These are phyloP conservation scores for Onthophagus sagittarius DNA, from an alignment of 2,888 invertebrate genomes.

Conservation along the genomic window DNA sequence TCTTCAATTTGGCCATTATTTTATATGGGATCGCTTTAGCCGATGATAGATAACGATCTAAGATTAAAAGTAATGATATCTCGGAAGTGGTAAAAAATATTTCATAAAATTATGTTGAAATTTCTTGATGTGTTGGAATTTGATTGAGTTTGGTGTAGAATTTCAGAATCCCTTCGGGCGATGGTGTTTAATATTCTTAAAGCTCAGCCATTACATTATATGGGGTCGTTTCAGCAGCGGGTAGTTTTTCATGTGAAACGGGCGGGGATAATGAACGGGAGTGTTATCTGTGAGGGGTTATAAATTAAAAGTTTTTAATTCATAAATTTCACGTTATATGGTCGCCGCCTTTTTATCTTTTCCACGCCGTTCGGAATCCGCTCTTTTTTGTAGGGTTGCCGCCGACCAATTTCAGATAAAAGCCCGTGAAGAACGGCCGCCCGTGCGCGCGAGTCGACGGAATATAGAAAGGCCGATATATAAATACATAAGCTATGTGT, in stretches of 20 bases:
- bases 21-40: no score
- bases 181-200: not conserved
- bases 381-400: constrained; percentile 4
- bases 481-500: constrained; percentile 16
- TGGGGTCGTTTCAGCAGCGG: not conserved
- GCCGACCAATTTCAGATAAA: constrained; percentile 13
- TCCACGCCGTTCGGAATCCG: constrained; percentile 8
- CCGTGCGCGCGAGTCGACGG: constrained; percentile 2
- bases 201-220: not conserved
- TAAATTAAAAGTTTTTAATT: constrained; percentile 11
- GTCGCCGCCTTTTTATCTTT: constrained; percentile 4
- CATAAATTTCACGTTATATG: constrained; percentile 9
- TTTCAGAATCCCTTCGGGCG: not conserved
- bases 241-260: not conserved
- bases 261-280: not conserved
- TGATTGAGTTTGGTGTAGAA: not conserved
- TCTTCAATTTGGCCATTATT: no score
- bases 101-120: not conserved
- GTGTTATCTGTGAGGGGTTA: not conserved
- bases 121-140: not conserved
- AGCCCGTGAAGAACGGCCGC: constrained; percentile 8
- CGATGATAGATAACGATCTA: no score
- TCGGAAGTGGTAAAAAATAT: no score
- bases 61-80: no score
- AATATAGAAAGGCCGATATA: constrained; percentile 10